A percentile compares a stretch with the other conserved stretches of the same genome.
These are phyloP conservation scores for Orestias chungarensis DNA, from an alignment of 2,797 vertebrate species.

Conservation along the genomic window DNA sequence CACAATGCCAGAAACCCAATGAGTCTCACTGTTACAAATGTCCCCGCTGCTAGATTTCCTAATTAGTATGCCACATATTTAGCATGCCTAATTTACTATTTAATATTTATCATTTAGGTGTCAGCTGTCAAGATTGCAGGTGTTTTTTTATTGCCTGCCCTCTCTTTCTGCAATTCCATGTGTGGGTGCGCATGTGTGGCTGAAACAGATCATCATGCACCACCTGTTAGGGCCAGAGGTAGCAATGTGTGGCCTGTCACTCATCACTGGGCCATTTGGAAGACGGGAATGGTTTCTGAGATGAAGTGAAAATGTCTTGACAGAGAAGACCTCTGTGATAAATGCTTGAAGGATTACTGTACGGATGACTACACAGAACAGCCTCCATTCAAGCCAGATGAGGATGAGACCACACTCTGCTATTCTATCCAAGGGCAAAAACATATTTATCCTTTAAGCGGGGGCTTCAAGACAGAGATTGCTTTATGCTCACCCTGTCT, in stretches of 20 bases:
- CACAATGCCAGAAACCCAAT: constrained; percentile 41
- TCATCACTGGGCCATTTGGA: constrained; percentile 37
- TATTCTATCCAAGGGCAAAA: constrained; percentile 53
- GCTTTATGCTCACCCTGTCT: constrained; percentile 47
- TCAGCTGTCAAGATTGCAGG: constrained; percentile 72
- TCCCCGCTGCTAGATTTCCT: constrained; percentile 32
- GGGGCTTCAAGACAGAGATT: constrained; percentile 40
- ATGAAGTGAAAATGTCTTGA: constrained; percentile 53
- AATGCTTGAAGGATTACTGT: constrained; percentile 46
- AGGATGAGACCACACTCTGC: constrained; percentile 28
- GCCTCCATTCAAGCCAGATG: constrained; percentile 35
- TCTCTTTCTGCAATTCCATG: constrained; percentile 23
- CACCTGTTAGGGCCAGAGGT: constrained; percentile 59
- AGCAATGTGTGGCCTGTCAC: constrained; percentile 58
- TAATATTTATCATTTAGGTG: constrained; percentile 71
- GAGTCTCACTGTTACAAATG: constrained; percentile 49
- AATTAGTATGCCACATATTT: constrained; percentile 65
- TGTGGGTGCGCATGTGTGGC: constrained; percentile 30
- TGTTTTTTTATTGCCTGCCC: constrained; percentile 62
- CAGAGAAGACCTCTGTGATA: constrained; percentile 53
- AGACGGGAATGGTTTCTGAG: constrained; percentile 40
- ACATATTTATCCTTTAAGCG: constrained; percentile 60
- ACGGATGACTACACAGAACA: constrained; percentile 41
- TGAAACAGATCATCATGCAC: constrained; percentile 57
- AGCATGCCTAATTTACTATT: constrained; percentile 66